A percentile compares a stretch with the other conserved stretches of the same genome.
Evolutionary conservation across 2,888 invertebrate species (phyloP).

Genomic region (Biston stratarius): DNA sequence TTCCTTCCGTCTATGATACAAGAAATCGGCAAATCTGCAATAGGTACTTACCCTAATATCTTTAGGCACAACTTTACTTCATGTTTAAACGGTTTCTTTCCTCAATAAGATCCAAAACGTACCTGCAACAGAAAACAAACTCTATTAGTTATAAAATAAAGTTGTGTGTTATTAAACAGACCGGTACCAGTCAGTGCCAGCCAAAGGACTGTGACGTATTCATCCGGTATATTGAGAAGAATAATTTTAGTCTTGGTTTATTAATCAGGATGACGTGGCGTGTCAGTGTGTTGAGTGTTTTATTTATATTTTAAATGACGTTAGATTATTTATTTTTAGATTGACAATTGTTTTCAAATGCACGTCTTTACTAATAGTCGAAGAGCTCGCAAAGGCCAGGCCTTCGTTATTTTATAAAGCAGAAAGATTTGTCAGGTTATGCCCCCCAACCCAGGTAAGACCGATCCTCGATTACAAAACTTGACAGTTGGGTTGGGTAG

Average conservation of each 20-base stretch:
- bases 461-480: too few relatives aligned
- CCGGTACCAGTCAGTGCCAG: slow-evolving; percentile 54
- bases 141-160: slow-evolving; percentile 28
- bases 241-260: neutral
- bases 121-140: slow-evolving; percentile 54
- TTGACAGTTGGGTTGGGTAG: too few relatives aligned
- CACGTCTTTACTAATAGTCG: too few relatives aligned
- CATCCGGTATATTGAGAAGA: slow-evolving; percentile 2
- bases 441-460: too few relatives aligned
- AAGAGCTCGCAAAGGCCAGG: too few relatives aligned
- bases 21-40: too few relatives aligned
- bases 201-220: slow-evolving; percentile 34
- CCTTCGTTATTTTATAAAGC: too few relatives aligned
- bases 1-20: neutral
- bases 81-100: slow-evolving; percentile 26
- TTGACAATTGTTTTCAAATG: too few relatives aligned
- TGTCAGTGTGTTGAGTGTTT: slow-evolving; percentile 5
- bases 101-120: slow-evolving; percentile 41
- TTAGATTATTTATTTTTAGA: neutral
- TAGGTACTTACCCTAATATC: too few relatives aligned
- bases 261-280: slow-evolving; percentile 3
- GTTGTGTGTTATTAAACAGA: slow-evolving; percentile 20
- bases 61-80: slow-evolving; percentile 14
- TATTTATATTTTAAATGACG: neutral
- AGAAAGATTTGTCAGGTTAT: too few relatives aligned